Evolutionary conservation across 2,797 vertebrate genomes (phyloP), one percentile per base, ranked within the genome.

Genomic region (Momotus momota): DNA sequence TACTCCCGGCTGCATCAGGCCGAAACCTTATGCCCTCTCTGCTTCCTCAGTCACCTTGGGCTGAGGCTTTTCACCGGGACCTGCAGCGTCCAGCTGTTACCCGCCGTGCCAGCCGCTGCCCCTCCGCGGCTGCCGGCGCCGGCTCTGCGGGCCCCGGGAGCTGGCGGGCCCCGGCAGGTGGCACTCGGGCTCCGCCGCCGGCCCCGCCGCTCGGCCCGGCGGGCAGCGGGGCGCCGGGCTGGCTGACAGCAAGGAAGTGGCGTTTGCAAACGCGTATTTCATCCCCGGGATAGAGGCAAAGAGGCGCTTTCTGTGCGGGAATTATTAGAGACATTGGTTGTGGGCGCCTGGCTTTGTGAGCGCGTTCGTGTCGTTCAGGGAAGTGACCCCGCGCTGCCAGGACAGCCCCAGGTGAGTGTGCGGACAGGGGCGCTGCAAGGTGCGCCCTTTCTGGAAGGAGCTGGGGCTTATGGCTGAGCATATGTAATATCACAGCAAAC

Each of bases 181-280:
- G 96, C 94, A 81, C 89, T 95, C 73, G 54, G 93, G 93, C 70
- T 94, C 93, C 73, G 90, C 74, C 41, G 83, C 46, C 35, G 64
- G n/a, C 49, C 27, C 12, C 40, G 12, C 58, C 58, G 38, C 41
- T 22, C 40, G 35, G 23, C 35, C 23, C 33, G 35, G 35, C 35
- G 9, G 57, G 29, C 41, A 17, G 65, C 11, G 10, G 81, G 74
- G 41, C 41, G 65, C 11, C 9, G 81, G 74, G 41, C 41, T 14
- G 27, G 21, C 51, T 21, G 35, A 48, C 43, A 11, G 64, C 46
- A 14, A 22, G 49, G 65, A 35, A 5, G 7, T 26, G 48, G 18
- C 10, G 13, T 38, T 22, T 5, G 48, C 48, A 19, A 22, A 14
- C 23, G 22, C 38, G 7, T 14, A 4, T 41, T 18, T 41, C 27